Base-by-base conservation (phyloP, 2,888 invertebrate species). In the Drosophila melanocephala region DNA sequence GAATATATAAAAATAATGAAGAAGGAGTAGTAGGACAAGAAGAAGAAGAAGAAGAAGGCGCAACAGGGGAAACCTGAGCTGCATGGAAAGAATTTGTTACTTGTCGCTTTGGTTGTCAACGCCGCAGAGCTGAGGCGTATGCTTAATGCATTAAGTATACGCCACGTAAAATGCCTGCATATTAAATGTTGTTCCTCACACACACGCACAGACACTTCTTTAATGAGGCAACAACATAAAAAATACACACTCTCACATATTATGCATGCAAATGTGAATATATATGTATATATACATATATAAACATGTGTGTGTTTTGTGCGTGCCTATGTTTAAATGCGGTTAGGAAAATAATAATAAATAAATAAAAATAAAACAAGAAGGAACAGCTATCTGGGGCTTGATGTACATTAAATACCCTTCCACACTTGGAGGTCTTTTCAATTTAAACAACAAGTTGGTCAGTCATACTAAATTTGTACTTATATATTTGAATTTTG, bases 91-190 rank as follows among this genome's bases (percentile, higher is more conserved):
- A 16, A 26, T 35, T 58, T 71, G 39, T 72, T 37, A 55, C 65
- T 68, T 56, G 56, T 44, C 51, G 62, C 60, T 59, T 66, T 81
- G 39, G 42, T 58, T 78, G 65, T 68, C 65, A 67, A 57, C 65
- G 65, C 50, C 61, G 39, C 65, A 52, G 37, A 59, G 60, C 64
- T 58, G 53, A 33, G 63, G 51, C 82, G 87, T 81, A 84, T 84
- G 69, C 87, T 81, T 90, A 86, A 85, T 90, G 87, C 87, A 90
- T 87, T 89, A 90, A 89, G 87, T 73, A 86, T 86, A 87, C 81
- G 84, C 84, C 71, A 69, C 84, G 87, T 90, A 84, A 86, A 90
- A 73, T 89, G 89, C 87, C 84, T 85, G 86, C 85, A 86, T 86
- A 84, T 86, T 90, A 90, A 86, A 86, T 90, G 75, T 58, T 73